Conservation (phyloP, 2,888 invertebrate species). For the Acholoe squamosa region DNA sequence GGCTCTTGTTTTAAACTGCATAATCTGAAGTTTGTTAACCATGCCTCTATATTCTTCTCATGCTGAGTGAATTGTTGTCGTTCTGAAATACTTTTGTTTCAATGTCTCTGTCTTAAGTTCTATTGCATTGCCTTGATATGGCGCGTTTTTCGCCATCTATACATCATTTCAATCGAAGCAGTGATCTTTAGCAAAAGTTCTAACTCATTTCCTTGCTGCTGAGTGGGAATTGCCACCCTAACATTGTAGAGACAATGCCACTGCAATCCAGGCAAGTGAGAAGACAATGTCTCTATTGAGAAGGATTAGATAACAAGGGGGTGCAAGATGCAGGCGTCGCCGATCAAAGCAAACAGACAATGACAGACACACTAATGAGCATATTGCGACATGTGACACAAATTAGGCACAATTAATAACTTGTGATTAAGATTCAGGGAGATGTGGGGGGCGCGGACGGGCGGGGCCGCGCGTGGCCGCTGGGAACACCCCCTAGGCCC, state of each 20-base stretch:
- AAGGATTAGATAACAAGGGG: constrained; percentile 25
- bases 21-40: neutral
- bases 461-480: constrained; percentile 1
- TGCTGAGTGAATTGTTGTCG: neutral
- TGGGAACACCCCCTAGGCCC: neutral
- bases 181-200: constrained; percentile 19
- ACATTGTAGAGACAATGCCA: constrained; percentile 32
- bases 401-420: constrained; percentile 59
- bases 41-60: constrained; percentile 5
- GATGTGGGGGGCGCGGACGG: neutral
- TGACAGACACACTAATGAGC: constrained; percentile 43
- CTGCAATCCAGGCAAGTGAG: constrained; percentile 35
- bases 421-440: constrained; percentile 49
- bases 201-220: neutral
- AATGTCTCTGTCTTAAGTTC: no score
- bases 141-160: no score
- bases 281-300: constrained; percentile 37
- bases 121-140: no score
- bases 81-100: neutral
- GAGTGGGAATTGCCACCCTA: neutral
- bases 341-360: constrained; percentile 52
- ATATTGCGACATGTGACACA: constrained; percentile 60
- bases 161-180: neutral
- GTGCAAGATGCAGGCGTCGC: neutral
- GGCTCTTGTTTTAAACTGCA: neutral